Evolutionary conservation across 1,140 invertebrate genomes (phyloP), one percentile per base, ranked within the genome.

Genomic region (Nephotettix cincticeps): DNA sequence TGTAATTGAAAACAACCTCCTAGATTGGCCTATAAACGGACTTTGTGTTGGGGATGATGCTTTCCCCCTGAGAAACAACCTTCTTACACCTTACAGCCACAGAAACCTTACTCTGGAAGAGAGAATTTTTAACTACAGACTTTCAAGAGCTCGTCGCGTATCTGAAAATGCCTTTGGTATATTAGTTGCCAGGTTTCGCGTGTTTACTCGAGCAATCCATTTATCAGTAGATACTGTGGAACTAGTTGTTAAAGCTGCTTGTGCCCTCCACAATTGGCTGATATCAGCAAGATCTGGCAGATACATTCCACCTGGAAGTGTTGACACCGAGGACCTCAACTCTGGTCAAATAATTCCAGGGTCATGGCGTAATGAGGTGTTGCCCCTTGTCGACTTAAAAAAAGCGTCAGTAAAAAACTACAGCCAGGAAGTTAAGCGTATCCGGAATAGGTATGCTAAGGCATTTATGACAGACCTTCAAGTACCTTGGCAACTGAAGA

Each of bases 251-350:
- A 43, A 43, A 43, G 40, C 40, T 43, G 47, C 47, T 54, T 54
- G 47, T 54, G 47, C 47, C 47, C 47, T 54, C 47, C 47, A 54
- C 47, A 54, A 54, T 54, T 54, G 47, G 47, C 47, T 9, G 47
- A 54, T 54, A 54, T 54, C 47, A 54, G 47, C 47, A 54, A 54
- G 47, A 54, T 54, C 47, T 54, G 47, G 47, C 47, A 54, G 47
- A 54, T 54, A 54, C 47, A 54, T 54, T 54, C 47, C 47, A 54
- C 19, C 47, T 4, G 47, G 47, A 54, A 9, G 4, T 54, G 47
- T 54, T 54, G 47, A 54, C 47, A 54, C 47, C 47, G 47, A 54
- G 47, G 47, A 54, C 47, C 4, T 54, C 47, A 54, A 54, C 47
- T 54, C 47, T 54, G 47, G 47, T 4, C 4, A 36, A 4, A 36